Evolutionary conservation across 2,888 invertebrate species (phyloP).

Genomic region (Caenorhabditis becei): DNA sequence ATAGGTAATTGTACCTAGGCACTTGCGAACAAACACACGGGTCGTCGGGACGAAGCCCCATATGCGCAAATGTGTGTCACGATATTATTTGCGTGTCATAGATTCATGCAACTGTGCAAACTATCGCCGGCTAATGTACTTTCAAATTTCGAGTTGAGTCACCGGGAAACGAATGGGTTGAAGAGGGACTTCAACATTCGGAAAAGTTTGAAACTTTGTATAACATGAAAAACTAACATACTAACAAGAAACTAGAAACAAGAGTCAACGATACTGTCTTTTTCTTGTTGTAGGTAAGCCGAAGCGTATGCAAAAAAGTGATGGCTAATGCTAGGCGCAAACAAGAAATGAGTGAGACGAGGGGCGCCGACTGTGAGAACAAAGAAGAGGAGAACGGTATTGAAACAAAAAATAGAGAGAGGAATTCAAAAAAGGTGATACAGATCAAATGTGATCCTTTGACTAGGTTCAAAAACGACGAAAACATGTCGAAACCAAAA

Average conservation of each 20-base stretch:
- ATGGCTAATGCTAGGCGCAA: slow-evolving; percentile 51
- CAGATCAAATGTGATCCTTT: too few relatives aligned
- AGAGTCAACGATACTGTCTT: slow-evolving; percentile 29
- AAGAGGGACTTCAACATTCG: not conserved
- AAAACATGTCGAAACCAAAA: too few relatives aligned
- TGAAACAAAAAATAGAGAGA: slow-evolving; percentile 5
- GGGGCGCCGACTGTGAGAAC: not conserved
- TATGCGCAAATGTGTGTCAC: slow-evolving; percentile 64
- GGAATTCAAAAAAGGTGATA: not conserved
- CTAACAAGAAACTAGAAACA: slow-evolving; percentile 45
- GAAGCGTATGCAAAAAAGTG: slow-evolving; percentile 49
- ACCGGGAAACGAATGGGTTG: not conserved
- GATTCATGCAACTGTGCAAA: slow-evolving; percentile 66
- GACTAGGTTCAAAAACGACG: too few relatives aligned
- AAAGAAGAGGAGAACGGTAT: slow-evolving; percentile 2
- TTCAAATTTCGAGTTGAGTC: slow-evolving; percentile 22
- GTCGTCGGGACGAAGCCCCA: slow-evolving; percentile 32
- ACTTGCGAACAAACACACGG: slow-evolving; percentile 49
- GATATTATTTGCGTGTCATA: slow-evolving; percentile 62
- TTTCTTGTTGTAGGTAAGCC: slow-evolving; percentile 53
- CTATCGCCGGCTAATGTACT: slow-evolving; percentile 51
- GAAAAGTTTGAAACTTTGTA: slow-evolving; percentile 1
- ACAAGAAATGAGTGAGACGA: slow-evolving; percentile 21
- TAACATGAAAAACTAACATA: too few relatives aligned
- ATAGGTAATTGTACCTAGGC: slow-evolving; percentile 59